phyloP scores from a whole-genome alignment of 1,140 invertebrate species.

The Drosophila nannoptera region DNA sequence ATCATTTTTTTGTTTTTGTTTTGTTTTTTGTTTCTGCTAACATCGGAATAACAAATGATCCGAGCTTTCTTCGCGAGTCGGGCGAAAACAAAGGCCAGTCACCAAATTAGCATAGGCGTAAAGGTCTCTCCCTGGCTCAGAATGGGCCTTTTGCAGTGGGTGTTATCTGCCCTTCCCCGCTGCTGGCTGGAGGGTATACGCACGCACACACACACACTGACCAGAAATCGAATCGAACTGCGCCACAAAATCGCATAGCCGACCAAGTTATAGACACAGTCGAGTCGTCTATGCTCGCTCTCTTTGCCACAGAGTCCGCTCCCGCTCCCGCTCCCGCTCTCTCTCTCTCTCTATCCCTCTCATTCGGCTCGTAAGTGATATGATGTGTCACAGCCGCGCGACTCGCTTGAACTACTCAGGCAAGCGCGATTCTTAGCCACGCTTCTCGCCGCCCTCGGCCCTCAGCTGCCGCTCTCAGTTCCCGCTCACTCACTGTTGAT shows the following conservation, averaged over 20 bases:
- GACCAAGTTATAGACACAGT: conserved; percentile 50
- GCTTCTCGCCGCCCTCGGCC: neutral
- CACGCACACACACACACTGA: conserved; percentile 28
- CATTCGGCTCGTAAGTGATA: conserved; percentile 8
- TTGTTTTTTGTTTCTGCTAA: neutral
- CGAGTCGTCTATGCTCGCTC: conserved; percentile 21
- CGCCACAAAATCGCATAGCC: conserved; percentile 67
- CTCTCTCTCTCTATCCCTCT: neutral
- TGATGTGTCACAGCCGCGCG: conserved; percentile 4
- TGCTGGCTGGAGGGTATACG: neutral
- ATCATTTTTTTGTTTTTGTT: neutral
- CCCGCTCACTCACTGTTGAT: conserved; percentile 17
- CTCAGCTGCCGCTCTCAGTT: neutral
- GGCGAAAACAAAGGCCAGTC: conserved; percentile 12
- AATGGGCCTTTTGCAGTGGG: neutral
- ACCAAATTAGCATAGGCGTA: conserved; percentile 21
- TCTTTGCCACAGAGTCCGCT: no score
- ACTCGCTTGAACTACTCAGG: conserved; percentile 17
- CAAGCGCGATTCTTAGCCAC: conserved; percentile 11
- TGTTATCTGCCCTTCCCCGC: conserved; percentile 16
- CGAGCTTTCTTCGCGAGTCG: conserved; percentile 7
- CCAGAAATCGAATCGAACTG: conserved; percentile 63
- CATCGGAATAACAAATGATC: conserved; percentile 4
- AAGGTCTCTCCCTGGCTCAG: neutral
- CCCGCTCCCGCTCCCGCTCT: neutral